Evolutionary conservation across 2,888 invertebrate species (phyloP), one percentile per base, ranked within the genome.

Genomic region (Volucella inanis): DNA sequence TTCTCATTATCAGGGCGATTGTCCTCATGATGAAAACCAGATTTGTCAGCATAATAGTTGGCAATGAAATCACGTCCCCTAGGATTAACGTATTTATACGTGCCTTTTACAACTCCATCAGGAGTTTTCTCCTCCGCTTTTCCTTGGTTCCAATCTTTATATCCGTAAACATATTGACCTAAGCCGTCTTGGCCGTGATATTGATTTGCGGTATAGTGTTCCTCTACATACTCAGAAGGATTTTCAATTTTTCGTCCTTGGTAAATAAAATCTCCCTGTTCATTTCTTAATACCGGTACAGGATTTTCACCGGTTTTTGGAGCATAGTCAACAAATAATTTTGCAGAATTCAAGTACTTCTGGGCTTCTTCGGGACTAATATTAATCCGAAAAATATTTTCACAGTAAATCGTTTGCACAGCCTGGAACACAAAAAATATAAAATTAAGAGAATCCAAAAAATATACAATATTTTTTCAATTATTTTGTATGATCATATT

Each of bases 21-120:
- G 89, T 96, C 96, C 79, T 95, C 94, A 87, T 96, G 96, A 92
- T 96, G 96, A 93, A 96, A 96, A n/a, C 96, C 96, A 87, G 94
- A 93, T 87, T 94, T 94, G 89, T 96, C 95, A 78, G 96, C 95
- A 94, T 95, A 96, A 91, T 96, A 96, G 84, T 94, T 91, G 81
- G 91, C 92, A 78, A 91, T 64, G 75, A 91, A 91, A 65, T 92
- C 92, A 31, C 91, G 90, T 31, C 92, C 92, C 87, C 90, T 89
- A 9, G 94, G 94, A 87, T 94, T 93, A 55, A 94, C 94, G 92
- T 95, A 96, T 83, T 94, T 94, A 90, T 96, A 96, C 9, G 95
- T 94, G n/a, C 96, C 96, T 31, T 93, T 92, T 15, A 96, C 94
- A 72, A 94, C 94, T 15, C 96, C 96, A 62, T 94, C 93, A 0